Base-by-base conservation (phyloP, 2,797 vertebrate species). In the Orestias chungarensis region DNA sequence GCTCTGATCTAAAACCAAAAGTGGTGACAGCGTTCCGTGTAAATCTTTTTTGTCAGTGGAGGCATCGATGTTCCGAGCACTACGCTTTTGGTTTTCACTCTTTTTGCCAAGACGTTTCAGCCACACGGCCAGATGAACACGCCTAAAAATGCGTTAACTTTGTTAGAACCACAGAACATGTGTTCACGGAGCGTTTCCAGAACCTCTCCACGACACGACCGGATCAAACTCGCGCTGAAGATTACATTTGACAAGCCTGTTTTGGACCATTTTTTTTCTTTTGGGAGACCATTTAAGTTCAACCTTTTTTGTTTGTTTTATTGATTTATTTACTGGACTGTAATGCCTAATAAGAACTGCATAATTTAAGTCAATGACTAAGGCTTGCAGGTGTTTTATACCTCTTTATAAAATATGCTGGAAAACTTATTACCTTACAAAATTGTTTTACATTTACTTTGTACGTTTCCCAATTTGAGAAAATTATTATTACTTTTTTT, bases 11-110 rank as follows among this genome's bases (percentile, higher is more conserved):
- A 35, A 17, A 64, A 25, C 49, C 47, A 23, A 47, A 59, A 57
- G 12, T n/a, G 27, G 38, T 38, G 17, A 35, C 29, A 38, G 33
- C 33, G 5, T 40, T 35, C 6, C 6, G 17, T 27, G 5, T n/a
- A 62, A 71, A 61, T 50, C 33, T 29, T 42, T 38, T 29, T 42
- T 38, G 14, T 38, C 72, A 64, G 35, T 47, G 55, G 25, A 46
- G 31, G 40, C 17, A 38, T 69, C 33, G 40, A 38, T 14, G 42
- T 33, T 31, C 42, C 42, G 38, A 54, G 12, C 35, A 11, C 35
- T 38, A 75, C 67, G 71, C 40, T 27, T 7, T 0, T 18, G 35
- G 23, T 3, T 76, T 42, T 35, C 17, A 4, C 61, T 44, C 64
- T 44, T 1, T n/a, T 33, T 62, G 27, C 64, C 64, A 50, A 59